Conservation (phyloP, 2,113 vertebrate species). For the Myotis brandtii region DNA sequence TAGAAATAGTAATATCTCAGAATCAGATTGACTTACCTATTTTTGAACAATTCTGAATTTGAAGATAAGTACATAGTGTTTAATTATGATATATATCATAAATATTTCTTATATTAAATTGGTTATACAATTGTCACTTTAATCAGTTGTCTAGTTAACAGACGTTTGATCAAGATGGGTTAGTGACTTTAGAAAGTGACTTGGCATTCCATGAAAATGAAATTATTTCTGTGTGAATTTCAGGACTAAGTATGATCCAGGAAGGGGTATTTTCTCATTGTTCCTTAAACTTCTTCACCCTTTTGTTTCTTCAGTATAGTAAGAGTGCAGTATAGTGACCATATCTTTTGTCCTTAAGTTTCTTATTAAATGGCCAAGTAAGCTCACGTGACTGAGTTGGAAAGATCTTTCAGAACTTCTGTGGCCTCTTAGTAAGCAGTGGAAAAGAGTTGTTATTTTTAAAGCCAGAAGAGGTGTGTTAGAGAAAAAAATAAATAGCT, state of each 20-base stretch:
- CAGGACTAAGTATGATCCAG: neutral
- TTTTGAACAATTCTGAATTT: constrained; percentile 73
- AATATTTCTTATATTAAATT: constrained; percentile 54
- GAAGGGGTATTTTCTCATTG: constrained; percentile 20
- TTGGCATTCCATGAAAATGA: neutral
- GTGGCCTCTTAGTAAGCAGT: constrained; percentile 41
- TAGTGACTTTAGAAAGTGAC: constrained; percentile 46
- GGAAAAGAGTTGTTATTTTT: constrained; percentile 19
- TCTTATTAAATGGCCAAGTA: constrained; percentile 13
- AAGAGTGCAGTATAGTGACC: neutral
- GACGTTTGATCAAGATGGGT: constrained; percentile 21
- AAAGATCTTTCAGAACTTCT: constrained; percentile 37
- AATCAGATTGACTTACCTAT: constrained; percentile 64
- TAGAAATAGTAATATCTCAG: constrained; percentile 76
- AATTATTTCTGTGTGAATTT: constrained; percentile 34
- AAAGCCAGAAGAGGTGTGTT: constrained; percentile 16
- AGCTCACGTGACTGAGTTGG: constrained; percentile 18
- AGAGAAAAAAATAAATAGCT: constrained; percentile 11
- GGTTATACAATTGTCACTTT: constrained; percentile 5
- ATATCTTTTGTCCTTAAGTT: constrained; percentile 9
- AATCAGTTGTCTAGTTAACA: constrained; percentile 23
- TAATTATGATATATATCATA: constrained; percentile 29
- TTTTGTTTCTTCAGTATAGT: constrained; percentile 19
- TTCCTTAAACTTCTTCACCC: neutral
- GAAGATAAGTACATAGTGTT: constrained; percentile 53